These are phyloP conservation scores for Pachypeltis micranthus DNA, from an alignment of 1,140 invertebrate species.

Conservation along the genomic window DNA sequence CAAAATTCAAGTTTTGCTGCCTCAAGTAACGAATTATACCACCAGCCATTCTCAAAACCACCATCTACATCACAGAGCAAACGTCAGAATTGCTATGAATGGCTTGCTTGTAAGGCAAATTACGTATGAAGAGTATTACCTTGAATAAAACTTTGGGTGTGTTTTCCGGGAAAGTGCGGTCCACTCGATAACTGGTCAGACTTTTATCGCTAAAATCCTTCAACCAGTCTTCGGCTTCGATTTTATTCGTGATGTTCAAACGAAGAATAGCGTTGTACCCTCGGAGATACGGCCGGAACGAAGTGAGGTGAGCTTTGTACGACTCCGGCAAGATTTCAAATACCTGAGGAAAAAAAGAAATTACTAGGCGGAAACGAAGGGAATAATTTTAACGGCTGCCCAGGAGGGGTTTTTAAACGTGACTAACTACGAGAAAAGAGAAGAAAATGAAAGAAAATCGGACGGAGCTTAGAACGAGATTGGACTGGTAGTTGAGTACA, in stretches of 20 bases:
- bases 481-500: not conserved
- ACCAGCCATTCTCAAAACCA: too few species aligned
- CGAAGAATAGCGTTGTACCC: slow-evolving; percentile 2
- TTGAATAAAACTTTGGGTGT: slow-evolving; percentile 8
- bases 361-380: not conserved
- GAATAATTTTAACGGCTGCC: not conserved
- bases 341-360: not conserved
- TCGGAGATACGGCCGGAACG: slow-evolving; percentile 1
- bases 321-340: not conserved
- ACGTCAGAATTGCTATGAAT: too few species aligned
- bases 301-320: not conserved
- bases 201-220: slow-evolving; percentile 12
- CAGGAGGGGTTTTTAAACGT: not conserved
- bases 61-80: too few species aligned
- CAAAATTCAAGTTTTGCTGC: too few species aligned
- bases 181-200: slow-evolving; percentile 1
- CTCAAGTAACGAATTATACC: too few species aligned
- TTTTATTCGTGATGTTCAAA: slow-evolving; percentile 7
- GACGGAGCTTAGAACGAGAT: not conserved
- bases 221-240: slow-evolving; percentile 4
- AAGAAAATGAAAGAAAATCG: not conserved
- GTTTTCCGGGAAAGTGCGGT: slow-evolving; percentile 7
- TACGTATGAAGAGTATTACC: too few species aligned
- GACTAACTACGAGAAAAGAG: not conserved
- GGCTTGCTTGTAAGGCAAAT: too few species aligned